Evolutionary conservation across 2,888 invertebrate species (phyloP), one percentile per base, ranked within the genome.

Genomic region (Neuroscelio doddi): DNA sequence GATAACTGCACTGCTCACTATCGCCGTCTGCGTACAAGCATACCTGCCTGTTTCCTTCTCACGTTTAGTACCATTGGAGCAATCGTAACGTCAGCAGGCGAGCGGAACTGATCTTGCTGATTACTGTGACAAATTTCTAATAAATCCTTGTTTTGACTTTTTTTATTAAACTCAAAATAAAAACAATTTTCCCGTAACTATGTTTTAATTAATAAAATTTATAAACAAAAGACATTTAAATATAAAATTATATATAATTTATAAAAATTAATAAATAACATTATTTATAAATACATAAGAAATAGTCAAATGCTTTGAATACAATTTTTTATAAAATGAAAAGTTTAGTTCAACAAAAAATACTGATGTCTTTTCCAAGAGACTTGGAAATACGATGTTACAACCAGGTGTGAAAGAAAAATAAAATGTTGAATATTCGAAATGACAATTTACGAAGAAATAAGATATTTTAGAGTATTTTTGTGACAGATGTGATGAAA

Each of bases 21-120:
- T 57, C 73, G 70, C 62, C 57, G 65, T 62, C 50, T 68, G 71
- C 63, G 68, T 66, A 64, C 71, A 68, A 72, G 66, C 67, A 64
- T 72, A 41, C 52, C 57, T 66, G 55, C 62, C 53, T 58, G 49
- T 57, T 57, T 52, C 61, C 61, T 57, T 75, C 75, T 77, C 70
- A 69, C 65, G 71, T 71, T n/a, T 71, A 80, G 80, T 80, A 67
- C 69, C 73, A 69, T 62, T 55, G 73, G 72, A 76, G 70, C 71
- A 71, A 70, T 75, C 71, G 64, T 53, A 63, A 66, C 73, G 79
- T 75, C 71, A 76, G 46, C 71, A 72, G 62, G 53, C 63, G 49
- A 12, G 50, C 5, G 26, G 41, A 34, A 44, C 16, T 17, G 50
- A 38, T 44, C n/a, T 16, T 45, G 45, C 15, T 12, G 44, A 39